These are phyloP conservation scores for Prosopocoilus inquinatus DNA, from an alignment of 2,888 invertebrate species.

Conservation along the genomic window DNA sequence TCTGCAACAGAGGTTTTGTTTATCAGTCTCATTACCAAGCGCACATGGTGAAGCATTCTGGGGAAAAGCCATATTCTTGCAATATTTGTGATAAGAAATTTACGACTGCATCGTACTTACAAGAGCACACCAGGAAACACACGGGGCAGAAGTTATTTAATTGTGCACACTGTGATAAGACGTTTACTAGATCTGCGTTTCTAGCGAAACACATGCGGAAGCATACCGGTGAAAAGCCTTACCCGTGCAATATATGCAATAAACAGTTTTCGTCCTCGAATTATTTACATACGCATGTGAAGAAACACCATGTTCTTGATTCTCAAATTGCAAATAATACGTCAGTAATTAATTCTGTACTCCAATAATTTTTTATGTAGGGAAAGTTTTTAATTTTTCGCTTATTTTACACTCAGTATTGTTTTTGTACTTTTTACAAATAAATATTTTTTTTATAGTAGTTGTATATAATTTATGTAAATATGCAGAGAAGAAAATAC, in stretches of 20 bases:
- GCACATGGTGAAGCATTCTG: conserved; percentile 46
- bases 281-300: conserved; percentile 23
- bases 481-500: too few species aligned
- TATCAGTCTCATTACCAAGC: conserved; percentile 43
- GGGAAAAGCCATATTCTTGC: conserved; percentile 42
- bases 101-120: conserved; percentile 43
- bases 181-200: conserved; percentile 57
- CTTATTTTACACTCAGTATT: too few species aligned
- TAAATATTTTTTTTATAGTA: too few species aligned
- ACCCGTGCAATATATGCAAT: conserved; percentile 20
- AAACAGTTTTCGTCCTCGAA: conserved; percentile 23
- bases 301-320: conserved; percentile 18
- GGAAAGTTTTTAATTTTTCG: too few species aligned
- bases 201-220: conserved; percentile 46
- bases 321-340: conserved; percentile 11
- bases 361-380: conserved; percentile 31
- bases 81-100: conserved; percentile 46
- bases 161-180: conserved; percentile 49
- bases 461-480: too few species aligned
- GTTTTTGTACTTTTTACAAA: too few species aligned
- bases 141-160: conserved; percentile 49
- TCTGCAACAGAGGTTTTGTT: conserved; percentile 46
- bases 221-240: conserved; percentile 24
- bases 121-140: conserved; percentile 41
- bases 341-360: conserved; percentile 12